phyloP scores from a whole-genome alignment of 2,797 vertebrate genomes.

The Phaenicophaeus curvirostris region DNA sequence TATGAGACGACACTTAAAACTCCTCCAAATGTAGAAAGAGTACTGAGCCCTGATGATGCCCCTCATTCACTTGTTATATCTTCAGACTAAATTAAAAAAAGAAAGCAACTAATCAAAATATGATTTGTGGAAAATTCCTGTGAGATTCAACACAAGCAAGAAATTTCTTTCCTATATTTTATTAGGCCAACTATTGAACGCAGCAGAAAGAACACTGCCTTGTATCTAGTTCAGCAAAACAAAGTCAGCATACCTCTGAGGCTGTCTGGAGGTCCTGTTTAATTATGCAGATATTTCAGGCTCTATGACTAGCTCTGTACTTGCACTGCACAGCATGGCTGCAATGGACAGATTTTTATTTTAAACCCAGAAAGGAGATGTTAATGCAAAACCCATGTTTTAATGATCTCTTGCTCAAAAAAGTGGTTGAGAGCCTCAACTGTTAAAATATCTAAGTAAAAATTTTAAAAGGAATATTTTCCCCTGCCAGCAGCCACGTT shows the following conservation, averaged over 20 bases:
- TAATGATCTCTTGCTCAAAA: neutral
- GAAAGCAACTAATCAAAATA: neutral
- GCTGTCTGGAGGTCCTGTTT: conserved; percentile 14
- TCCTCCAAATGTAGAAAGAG: neutral
- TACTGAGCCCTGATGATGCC: neutral
- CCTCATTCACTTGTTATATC: neutral
- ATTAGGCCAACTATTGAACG: neutral
- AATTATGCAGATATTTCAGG: conserved; percentile 19
- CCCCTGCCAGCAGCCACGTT: neutral
- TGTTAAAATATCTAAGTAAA: neutral
- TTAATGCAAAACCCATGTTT: neutral
- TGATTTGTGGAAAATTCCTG: neutral
- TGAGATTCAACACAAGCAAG: neutral
- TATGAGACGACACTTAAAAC: neutral
- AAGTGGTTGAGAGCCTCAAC: neutral
- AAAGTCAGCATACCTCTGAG: neutral
- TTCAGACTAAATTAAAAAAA: neutral
- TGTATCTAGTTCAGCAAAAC: conserved; percentile 17
- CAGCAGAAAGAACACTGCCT: neutral
- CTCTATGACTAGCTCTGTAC: neutral
- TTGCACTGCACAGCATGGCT: neutral
- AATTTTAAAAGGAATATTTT: neutral
- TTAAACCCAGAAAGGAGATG: neutral
- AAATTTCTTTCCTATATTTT: neutral
- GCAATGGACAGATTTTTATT: neutral